Evolutionary conservation across 2,888 invertebrate species (phyloP), one percentile per base, ranked within the genome.

Genomic region (Drosophila robusta): DNA sequence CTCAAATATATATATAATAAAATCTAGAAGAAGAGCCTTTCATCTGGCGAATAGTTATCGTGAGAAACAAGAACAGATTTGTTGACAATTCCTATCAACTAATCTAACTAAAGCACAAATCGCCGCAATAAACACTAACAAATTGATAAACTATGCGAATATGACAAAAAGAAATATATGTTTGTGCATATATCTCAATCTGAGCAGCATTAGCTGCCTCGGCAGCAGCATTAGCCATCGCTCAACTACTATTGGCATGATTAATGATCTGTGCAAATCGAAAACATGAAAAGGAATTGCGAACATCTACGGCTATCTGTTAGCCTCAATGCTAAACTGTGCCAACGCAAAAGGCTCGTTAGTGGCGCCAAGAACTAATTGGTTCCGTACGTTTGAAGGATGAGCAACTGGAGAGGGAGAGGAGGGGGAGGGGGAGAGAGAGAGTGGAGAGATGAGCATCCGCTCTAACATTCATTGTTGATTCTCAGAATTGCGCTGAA

Each of bases 341-440:
- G 79, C 62, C 65, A 72, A 64, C 46, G 67, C 66, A 75, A 36
- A 58, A 75, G 66, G 83, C 75, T 83, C 76, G 81, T 82, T 83
- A 80, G 77, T 64, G 66, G 75, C 70, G 62, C 73, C 55, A 73
- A 66, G 64, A 63, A 49, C 76, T 75, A 80, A 80, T 82, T 70
- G 75, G 78, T 79, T 79, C 80, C 84, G 77, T 52, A 50, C 65
- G 52, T 36, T 55, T 75, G 84, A 86, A 84, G 84, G 87, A 80
- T 79, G 67, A 73, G 51, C 47, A 41, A 32, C 9, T 32, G 11
- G 29, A n/a, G 11, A 3, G 34, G 4, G 34, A 32, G 32, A 26
- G 29, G 29, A 8, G 29, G 8, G 29, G 29, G 7, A 8, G 26
- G 0, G 26, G 26, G 7, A 8, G 26, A 22, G 38, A n/a, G n/a